Evolutionary conservation across 2,797 vertebrate genomes (phyloP).

Genomic region (Tympanoctomys barrerae): DNA sequence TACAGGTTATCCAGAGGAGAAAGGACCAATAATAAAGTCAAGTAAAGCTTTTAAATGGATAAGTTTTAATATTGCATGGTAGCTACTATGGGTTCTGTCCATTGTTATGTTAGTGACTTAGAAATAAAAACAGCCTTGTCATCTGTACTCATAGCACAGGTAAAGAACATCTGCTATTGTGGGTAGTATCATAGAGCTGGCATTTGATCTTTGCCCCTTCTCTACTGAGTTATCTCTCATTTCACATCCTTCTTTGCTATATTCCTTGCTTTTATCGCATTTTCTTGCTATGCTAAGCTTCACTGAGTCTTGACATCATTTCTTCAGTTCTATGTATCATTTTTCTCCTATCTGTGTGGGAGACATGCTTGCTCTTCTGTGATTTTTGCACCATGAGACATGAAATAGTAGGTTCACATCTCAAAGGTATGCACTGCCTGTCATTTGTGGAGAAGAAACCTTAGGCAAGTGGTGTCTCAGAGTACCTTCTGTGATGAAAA

Average conservation of each 20-base stretch:
- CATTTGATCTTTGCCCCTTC: neutral
- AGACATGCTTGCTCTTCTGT: neutral
- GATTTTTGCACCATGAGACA: neutral
- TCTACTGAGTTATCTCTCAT: neutral
- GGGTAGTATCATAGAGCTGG: neutral
- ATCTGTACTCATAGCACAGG: neutral
- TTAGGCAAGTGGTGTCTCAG: neutral
- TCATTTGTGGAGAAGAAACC: neutral
- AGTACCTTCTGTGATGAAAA: neutral
- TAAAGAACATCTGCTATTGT: neutral
- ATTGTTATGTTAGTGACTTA: neutral
- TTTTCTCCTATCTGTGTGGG: neutral
- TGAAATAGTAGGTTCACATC: neutral
- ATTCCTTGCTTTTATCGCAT: constrained; percentile 6
- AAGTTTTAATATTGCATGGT: neutral
- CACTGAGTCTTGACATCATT: neutral
- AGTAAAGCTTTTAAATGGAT: neutral
- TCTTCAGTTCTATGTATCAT: neutral
- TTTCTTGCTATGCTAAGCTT: constrained; percentile 4
- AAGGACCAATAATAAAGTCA: neutral
- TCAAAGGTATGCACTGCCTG: neutral
- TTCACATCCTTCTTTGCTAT: neutral
- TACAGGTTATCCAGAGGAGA: neutral
- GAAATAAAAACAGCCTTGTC: neutral
- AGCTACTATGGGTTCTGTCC: neutral